Conservation (phyloP, 2,797 vertebrate genomes). For the Vireo griseus region DNA sequence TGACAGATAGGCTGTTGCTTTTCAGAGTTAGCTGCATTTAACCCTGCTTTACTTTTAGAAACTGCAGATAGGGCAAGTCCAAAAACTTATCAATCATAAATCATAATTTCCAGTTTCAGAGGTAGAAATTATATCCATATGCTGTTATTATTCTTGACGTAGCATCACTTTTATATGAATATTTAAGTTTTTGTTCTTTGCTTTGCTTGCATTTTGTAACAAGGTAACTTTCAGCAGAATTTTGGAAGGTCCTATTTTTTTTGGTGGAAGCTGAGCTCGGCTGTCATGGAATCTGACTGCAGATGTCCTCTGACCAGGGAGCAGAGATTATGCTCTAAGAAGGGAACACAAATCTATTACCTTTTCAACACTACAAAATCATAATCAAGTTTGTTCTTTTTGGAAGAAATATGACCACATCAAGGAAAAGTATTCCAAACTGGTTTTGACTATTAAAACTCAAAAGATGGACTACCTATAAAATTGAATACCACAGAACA, state of each 20-base stretch:
- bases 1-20: neutral
- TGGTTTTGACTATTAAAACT: neutral
- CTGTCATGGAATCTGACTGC: neutral
- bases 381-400: neutral
- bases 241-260: neutral
- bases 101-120: neutral
- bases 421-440: neutral
- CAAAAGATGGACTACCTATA: neutral
- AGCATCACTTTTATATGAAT: neutral
- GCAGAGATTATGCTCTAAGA: neutral
- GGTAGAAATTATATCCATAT: neutral
- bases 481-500: neutral
- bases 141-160: neutral
- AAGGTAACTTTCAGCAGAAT: neutral
- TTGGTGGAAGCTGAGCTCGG: accelerated
- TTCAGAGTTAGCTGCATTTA: neutral
- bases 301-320: neutral
- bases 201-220: neutral
- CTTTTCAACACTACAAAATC: neutral
- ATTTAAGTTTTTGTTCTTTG: neutral
- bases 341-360: neutral
- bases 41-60: neutral
- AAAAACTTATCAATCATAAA: neutral
- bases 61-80: neutral
- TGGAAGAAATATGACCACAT: accelerated